Evolutionary conservation across 2,797 vertebrate genomes (phyloP).

Genomic region (Sphenopsis melanotis): DNA sequence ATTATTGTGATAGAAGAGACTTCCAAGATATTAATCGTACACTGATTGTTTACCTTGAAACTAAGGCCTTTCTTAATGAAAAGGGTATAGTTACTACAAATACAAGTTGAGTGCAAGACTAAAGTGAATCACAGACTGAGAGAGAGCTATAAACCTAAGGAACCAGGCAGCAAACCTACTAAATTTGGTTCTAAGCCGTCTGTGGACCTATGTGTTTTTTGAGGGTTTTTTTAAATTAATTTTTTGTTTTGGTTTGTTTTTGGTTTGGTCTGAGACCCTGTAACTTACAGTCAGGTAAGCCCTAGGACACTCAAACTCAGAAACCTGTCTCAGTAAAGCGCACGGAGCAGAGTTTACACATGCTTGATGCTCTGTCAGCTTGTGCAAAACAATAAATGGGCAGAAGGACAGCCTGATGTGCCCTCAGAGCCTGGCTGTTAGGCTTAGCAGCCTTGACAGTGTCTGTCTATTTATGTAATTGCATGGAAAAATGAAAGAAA

Average conservation of each 20-base stretch:
- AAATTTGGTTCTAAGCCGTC: neutral
- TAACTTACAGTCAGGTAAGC: conserved; percentile 10
- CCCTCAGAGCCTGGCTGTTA: conserved; percentile 44
- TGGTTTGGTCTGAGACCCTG: neutral
- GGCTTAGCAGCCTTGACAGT: conserved; percentile 54
- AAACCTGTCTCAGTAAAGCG: conserved; percentile 1
- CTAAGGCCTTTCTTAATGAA: conserved; percentile 30
- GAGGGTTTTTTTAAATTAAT: neutral
- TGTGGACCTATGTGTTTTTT: neutral
- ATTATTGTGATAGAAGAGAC: conserved; percentile 34
- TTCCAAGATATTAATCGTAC: neutral
- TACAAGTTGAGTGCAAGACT: neutral
- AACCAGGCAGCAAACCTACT: conserved; percentile 20
- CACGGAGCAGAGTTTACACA: conserved; percentile 21
- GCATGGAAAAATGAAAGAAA: conserved; percentile 45
- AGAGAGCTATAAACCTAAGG: conserved; percentile 13
- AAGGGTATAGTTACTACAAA: neutral
- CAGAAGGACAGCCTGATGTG: conserved; percentile 28
- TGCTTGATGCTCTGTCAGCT: conserved; percentile 54
- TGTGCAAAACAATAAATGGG: conserved; percentile 24
- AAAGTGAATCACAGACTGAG: neutral
- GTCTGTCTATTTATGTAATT: conserved; percentile 64
- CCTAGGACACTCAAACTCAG: neutral
- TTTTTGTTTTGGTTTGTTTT: neutral
- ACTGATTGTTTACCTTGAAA: conserved; percentile 37